Evolutionary conservation across 1,140 invertebrate species (phyloP).

Genomic region (Cepaea nemoralis): DNA sequence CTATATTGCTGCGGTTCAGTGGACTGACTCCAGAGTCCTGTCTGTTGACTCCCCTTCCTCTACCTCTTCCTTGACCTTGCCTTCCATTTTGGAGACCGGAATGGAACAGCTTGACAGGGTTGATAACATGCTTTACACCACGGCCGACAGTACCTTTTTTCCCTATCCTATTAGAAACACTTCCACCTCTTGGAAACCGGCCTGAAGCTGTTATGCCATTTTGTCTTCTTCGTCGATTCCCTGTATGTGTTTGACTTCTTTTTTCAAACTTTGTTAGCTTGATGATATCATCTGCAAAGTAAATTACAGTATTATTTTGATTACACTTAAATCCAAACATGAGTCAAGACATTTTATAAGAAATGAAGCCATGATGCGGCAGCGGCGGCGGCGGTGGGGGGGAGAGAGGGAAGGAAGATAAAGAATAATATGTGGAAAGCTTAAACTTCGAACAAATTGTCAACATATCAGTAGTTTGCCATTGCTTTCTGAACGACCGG

Average conservation of each 20-base stretch:
- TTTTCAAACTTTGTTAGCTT: slow-evolving; percentile 4
- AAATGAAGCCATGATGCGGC: too few relatives aligned
- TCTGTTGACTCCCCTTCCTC: slow-evolving; percentile 5
- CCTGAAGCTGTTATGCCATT: too few relatives aligned
- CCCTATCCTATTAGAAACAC: background rate
- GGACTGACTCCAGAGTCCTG: slow-evolving; percentile 10
- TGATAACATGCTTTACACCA: background rate
- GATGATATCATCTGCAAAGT: slow-evolving; percentile 25
- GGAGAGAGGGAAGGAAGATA: too few relatives aligned
- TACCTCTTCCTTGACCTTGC: background rate
- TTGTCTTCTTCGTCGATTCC: background rate
- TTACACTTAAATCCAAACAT: background rate
- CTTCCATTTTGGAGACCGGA: background rate
- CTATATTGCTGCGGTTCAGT: background rate
- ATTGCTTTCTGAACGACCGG: too few relatives aligned
- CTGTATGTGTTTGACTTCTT: background rate
- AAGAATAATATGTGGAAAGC: too few relatives aligned
- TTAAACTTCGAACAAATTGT: too few relatives aligned
- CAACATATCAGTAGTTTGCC: too few relatives aligned
- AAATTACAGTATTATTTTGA: background rate
- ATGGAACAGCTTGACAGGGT: background rate
- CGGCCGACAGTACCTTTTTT: background rate
- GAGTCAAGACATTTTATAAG: too few relatives aligned
- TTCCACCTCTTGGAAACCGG: background rate
- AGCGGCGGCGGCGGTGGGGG: too few relatives aligned